Percentiles rank a stretch among this genome's conserved stretches.
Evolutionary conservation across 1,140 invertebrate species (phyloP).

Genomic region (Anoplolepis gracilipes): DNA sequence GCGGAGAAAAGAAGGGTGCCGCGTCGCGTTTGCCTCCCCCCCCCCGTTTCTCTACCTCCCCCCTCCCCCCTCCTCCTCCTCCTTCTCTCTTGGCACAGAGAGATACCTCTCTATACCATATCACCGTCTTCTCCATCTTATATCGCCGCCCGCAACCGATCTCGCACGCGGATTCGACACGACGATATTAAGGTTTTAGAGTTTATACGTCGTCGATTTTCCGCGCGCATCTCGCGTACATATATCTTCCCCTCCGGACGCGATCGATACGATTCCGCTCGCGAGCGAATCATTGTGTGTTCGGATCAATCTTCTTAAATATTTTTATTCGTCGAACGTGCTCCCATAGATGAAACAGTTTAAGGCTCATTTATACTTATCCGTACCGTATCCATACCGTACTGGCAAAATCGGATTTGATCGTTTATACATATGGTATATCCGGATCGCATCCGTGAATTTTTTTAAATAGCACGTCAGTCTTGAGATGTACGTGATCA

Average conservation of each 20-base stretch:
- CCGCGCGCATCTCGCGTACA: neutral
- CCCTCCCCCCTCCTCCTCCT: neutral
- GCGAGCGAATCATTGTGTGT: neutral
- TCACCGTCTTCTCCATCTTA: constrained; percentile 42
- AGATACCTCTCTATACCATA: constrained; percentile 76
- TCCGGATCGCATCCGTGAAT: too few relatives aligned
- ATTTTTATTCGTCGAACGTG: too few relatives aligned
- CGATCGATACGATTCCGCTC: neutral
- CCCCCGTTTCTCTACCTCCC: too few relatives aligned
- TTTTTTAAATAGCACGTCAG: too few relatives aligned
- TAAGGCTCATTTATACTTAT: too few relatives aligned
- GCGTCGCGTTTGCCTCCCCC: neutral
- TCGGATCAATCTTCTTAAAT: neutral
- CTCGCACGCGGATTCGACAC: constrained; percentile 53
- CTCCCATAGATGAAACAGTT: too few relatives aligned
- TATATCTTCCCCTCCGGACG: too few relatives aligned
- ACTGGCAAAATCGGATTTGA: too few relatives aligned
- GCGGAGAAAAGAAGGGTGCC: constrained; percentile 80
- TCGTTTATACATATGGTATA: too few relatives aligned
- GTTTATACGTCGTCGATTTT: constrained; percentile 62
- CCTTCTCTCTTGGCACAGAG: constrained; percentile 54
- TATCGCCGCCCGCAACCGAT: constrained; percentile 60
- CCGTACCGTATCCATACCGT: too few relatives aligned
- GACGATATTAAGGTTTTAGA: constrained; percentile 70
- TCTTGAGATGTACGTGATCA: too few relatives aligned